Conservation (phyloP, 2,888 invertebrate genomes). For the Rutpela maculata region DNA sequence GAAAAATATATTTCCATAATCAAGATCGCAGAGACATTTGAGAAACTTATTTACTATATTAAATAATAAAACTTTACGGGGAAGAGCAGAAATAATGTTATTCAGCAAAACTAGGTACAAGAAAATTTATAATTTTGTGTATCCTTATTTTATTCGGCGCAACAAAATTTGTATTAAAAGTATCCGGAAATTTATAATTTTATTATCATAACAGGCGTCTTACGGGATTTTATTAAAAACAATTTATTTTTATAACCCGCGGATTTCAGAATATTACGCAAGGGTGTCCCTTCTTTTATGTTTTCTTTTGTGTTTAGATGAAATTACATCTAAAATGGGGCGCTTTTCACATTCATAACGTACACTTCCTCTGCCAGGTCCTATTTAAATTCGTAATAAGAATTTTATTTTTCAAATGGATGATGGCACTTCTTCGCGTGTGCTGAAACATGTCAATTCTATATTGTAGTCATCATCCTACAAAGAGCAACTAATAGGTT, state of each 20-base stretch:
- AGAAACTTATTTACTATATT: too few species aligned
- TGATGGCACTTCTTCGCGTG: background rate
- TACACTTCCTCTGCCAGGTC: background rate
- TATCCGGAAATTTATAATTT: background rate
- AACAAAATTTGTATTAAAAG: too few species aligned
- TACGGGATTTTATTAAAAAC: background rate
- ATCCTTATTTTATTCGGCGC: too few species aligned
- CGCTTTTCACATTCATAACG: background rate
- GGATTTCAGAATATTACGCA: background rate
- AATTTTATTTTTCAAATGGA: background rate
- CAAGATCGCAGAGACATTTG: too few species aligned
- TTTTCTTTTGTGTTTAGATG: conserved; percentile 2
- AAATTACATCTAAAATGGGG: conserved; percentile 7
- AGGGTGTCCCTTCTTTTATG: conserved; percentile 4
- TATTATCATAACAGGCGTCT: background rate
- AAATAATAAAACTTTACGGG: too few species aligned
- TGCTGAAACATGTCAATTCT: too few species aligned
- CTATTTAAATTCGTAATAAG: background rate
- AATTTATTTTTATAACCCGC: background rate
- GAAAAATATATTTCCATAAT: too few species aligned
- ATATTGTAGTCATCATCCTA: too few species aligned
- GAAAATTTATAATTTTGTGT: too few species aligned
- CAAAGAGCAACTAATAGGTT: too few species aligned
- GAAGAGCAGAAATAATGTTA: too few species aligned
- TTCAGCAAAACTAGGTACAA: too few species aligned